phyloP scores from a whole-genome alignment of 2,888 invertebrate genomes.

The Erebia palarica region DNA sequence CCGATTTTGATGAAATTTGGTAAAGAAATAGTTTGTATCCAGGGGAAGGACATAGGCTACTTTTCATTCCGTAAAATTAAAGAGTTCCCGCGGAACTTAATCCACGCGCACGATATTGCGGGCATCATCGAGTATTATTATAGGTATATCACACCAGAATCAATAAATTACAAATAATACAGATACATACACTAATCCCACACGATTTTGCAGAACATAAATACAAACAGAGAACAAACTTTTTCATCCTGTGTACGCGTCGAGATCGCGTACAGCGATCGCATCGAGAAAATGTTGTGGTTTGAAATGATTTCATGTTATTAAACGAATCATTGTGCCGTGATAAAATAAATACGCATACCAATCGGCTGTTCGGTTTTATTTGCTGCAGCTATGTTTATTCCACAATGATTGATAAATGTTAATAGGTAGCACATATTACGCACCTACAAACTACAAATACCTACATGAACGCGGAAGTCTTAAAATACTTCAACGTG shows the following conservation, averaged over 20 bases:
- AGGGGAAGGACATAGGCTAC: no score
- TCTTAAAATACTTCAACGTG: conserved; percentile 7
- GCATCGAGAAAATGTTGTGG: conserved; percentile 38
- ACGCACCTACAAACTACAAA: not conserved
- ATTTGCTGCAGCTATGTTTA: conserved; percentile 17
- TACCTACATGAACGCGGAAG: conserved; percentile 10
- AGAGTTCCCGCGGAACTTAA: no score
- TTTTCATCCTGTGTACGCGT: conserved; percentile 30
- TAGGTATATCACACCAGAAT: no score
- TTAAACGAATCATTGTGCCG: conserved; percentile 46
- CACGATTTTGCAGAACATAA: not conserved
- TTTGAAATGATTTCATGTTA: conserved; percentile 46
- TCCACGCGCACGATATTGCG: no score
- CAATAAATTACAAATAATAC: no score
- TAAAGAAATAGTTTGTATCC: no score
- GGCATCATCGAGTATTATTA: no score
- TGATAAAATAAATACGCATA: conserved; percentile 47
- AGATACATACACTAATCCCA: no score
- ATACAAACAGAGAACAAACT: conserved; percentile 14
- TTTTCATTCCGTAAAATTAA: no score
- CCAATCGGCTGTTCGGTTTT: conserved; percentile 41
- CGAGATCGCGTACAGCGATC: conserved; percentile 7
- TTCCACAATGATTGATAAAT: not conserved
- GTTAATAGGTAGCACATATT: not conserved
- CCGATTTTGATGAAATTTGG: no score